Evolutionary conservation across 2,113 vertebrate genomes (phyloP).

Genomic region (Caracal caracal): DNA sequence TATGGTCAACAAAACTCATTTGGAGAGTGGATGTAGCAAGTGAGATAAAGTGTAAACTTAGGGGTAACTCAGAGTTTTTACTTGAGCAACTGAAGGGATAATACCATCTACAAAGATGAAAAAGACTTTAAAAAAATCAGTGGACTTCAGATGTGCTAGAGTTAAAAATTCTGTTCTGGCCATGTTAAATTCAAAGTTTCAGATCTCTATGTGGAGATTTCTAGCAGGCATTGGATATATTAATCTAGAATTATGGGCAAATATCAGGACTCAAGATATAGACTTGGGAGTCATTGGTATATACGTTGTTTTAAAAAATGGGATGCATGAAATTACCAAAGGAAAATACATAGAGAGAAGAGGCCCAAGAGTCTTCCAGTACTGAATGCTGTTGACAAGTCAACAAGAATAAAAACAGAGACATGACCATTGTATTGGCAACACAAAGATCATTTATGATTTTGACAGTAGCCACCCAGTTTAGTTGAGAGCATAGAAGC

Average conservation of each 20-base stretch:
- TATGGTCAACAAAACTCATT: neutral
- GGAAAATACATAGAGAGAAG: neutral
- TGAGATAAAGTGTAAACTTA: neutral
- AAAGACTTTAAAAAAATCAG: neutral
- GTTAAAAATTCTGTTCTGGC: neutral
- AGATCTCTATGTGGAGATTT: neutral
- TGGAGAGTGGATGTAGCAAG: neutral
- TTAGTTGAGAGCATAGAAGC: neutral
- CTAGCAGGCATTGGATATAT: neutral
- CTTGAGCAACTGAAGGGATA: neutral
- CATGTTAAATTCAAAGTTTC: neutral
- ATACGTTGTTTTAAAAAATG: neutral
- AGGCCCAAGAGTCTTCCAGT: neutral
- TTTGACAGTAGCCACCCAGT: neutral
- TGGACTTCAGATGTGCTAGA: neutral
- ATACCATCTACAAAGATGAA: neutral
- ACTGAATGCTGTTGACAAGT: neutral
- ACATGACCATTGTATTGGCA: neutral
- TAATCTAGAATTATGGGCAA: neutral
- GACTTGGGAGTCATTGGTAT: neutral
- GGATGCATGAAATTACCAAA: neutral
- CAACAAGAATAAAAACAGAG: neutral
- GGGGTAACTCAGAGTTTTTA: neutral
- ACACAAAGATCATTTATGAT: neutral
- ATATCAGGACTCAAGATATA: neutral